These are phyloP conservation scores for Agrilus mali DNA, from an alignment of 2,888 invertebrate species.

Conservation along the genomic window DNA sequence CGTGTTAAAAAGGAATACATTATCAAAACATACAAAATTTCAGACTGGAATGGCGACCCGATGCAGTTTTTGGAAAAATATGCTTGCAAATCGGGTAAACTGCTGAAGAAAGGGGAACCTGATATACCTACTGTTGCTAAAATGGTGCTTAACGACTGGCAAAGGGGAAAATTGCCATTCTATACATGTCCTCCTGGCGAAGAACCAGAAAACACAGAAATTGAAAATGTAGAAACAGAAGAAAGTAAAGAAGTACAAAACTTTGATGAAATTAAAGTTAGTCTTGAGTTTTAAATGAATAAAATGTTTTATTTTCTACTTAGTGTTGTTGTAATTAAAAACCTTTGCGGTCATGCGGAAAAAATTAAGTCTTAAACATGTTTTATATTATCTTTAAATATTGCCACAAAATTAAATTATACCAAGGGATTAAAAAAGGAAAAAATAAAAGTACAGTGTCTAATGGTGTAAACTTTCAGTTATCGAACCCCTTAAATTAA, in stretches of 20 bases:
- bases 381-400: no score
- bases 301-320: conserved; percentile 43
- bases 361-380: no score
- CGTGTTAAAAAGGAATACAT: conserved; percentile 84
- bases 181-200: conserved; percentile 81
- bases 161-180: conserved; percentile 92
- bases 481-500: no score
- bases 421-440: no score
- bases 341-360: no score
- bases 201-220: conserved; percentile 37
- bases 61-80: conserved; percentile 87
- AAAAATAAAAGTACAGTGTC: no score
- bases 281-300: conserved; percentile 16
- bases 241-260: conserved; percentile 57
- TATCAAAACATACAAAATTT: conserved; percentile 77
- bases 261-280: conserved; percentile 68
- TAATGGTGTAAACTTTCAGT: no score
- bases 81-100: conserved; percentile 74
- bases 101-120: conserved; percentile 95
- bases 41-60: conserved; percentile 59
- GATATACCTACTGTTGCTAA: conserved; percentile 78
- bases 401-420: no score
- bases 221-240: conserved; percentile 31
- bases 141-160: conserved; percentile 98
- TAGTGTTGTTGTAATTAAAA: conserved; percentile 40